Conservation (phyloP, 2,888 invertebrate genomes). For the Eupithecia vulgata region DNA sequence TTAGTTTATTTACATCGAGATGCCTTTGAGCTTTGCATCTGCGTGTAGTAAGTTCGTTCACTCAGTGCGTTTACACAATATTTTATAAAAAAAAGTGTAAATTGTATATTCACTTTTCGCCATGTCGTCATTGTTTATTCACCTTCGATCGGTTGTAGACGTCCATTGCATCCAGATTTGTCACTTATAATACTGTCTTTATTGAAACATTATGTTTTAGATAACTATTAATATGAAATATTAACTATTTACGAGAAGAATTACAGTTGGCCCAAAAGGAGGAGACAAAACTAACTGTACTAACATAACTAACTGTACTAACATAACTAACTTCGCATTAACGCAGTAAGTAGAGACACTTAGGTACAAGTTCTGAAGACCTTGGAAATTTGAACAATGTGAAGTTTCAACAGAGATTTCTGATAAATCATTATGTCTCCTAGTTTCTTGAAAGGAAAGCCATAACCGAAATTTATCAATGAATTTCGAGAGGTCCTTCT, state of each 20-base stretch:
- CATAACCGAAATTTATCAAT: neutral
- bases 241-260: neutral
- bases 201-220: neutral
- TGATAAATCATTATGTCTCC: neutral
- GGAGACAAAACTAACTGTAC: neutral
- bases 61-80: constrained; percentile 24
- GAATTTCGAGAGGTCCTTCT: neutral
- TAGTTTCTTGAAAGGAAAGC: neutral
- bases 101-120: constrained; percentile 17
- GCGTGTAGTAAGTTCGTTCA: constrained; percentile 23
- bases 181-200: neutral
- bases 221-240: too few relatives aligned
- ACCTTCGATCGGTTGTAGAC: neutral
- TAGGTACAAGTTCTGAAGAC: neutral
- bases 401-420: neutral
- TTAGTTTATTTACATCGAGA: constrained; percentile 16
- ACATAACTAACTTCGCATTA: neutral
- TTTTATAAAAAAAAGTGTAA: constrained; percentile 12
- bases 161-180: neutral
- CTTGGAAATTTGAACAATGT: neutral
- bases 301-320: neutral
- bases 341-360: neutral
- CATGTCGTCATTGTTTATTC: constrained; percentile 6
- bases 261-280: neutral
- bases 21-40: constrained; percentile 30